Conservation (phyloP, 2,888 invertebrate genomes). For the Sarcophaga caerulescens region DNA sequence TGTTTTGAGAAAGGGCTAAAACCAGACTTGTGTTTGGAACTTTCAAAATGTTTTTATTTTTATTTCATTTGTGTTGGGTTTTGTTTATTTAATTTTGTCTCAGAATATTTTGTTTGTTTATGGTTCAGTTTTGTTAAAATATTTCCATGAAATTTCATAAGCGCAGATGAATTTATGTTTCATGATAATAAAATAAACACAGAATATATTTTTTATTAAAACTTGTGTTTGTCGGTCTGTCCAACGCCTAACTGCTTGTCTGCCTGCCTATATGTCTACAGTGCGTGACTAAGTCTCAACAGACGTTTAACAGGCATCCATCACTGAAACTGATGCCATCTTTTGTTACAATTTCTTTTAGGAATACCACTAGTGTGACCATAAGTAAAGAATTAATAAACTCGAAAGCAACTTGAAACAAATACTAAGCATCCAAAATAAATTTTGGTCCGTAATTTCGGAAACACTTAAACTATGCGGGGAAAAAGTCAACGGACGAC, state of each 20-base stretch:
- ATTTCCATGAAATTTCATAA: slow-evolving; percentile 50
- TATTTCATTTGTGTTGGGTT: not conserved
- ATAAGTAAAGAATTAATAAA: not conserved
- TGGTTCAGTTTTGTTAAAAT: slow-evolving; percentile 19
- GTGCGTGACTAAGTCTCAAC: slow-evolving; percentile 51
- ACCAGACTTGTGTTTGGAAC: not conserved
- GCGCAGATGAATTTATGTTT: slow-evolving; percentile 29
- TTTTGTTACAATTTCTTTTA: not conserved
- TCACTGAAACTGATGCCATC: slow-evolving; percentile 41
- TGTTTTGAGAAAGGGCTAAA: not conserved
- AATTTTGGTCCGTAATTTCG: too few relatives aligned
- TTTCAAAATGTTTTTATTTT: not conserved
- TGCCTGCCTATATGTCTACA: slow-evolving; percentile 5
- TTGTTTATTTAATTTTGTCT: slow-evolving; percentile 4
- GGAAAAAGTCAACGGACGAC: too few relatives aligned
- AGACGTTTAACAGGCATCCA: slow-evolving; percentile 20
- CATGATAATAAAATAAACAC: not conserved
- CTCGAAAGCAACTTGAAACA: too few relatives aligned
- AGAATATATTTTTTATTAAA: not conserved
- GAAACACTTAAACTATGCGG: too few relatives aligned
- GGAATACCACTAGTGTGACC: not conserved
- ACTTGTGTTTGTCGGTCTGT: not conserved
- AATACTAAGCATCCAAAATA: too few relatives aligned
- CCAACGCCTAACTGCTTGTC: not conserved
- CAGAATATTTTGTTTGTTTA: slow-evolving; percentile 33